Evolutionary conservation across 2,888 invertebrate genomes (phyloP).

Genomic region (Brassicogethes aeneus): DNA sequence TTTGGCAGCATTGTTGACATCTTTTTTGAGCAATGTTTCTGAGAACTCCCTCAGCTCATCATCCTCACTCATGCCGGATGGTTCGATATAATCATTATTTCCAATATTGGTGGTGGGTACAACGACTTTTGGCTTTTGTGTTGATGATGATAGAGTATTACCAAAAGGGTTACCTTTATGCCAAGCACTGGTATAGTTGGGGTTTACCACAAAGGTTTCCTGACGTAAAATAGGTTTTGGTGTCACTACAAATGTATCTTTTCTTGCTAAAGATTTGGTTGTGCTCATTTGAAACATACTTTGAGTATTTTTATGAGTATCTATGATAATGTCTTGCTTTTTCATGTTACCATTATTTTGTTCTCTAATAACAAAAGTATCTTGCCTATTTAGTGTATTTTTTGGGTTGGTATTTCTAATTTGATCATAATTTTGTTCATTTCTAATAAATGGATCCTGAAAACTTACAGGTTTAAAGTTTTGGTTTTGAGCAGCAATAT

Average conservation of each 20-base stretch:
- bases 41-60: conserved; percentile 52
- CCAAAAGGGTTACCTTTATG: background rate
- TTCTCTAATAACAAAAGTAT: background rate
- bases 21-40: conserved; percentile 62
- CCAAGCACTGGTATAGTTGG: background rate
- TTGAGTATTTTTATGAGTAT: no score
- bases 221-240: no score
- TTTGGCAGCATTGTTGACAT: conserved; percentile 63
- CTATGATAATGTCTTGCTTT: no score
- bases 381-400: background rate
- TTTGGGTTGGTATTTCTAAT: no score
- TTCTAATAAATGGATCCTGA: background rate
- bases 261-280: no score
- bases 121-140: background rate
- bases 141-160: no score
- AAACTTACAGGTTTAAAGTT: background rate
- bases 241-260: no score
- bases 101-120: background rate
- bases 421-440: background rate
- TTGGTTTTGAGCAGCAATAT: no score
- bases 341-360: no score
- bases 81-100: background rate
- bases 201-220: background rate
- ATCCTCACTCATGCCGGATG: conserved; percentile 18
- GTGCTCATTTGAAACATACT: no score